Evolutionary conservation across 2,888 invertebrate species (phyloP), one percentile per base, ranked within the genome.

Genomic region (Drosophila diplacantha): DNA sequence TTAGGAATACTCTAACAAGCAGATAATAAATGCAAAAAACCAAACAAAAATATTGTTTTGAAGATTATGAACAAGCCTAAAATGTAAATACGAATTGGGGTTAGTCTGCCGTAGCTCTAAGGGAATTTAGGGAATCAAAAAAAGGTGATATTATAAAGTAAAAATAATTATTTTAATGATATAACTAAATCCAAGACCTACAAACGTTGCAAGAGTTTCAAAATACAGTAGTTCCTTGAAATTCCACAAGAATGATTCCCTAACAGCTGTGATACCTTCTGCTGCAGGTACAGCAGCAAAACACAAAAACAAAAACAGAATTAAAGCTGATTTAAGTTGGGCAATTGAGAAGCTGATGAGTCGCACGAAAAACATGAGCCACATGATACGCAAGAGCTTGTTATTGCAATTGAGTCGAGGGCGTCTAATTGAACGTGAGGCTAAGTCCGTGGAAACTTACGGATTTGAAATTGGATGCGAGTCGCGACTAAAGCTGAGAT

Each of bases 351-450:
- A 59, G 37, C 35, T 57, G 58, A 57, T 59, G 46, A 47, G 58
- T 24, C 24, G 31, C 56, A 56, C 34, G 18, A 34, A 31, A 58
- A 56, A 56, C 56, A 38, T 37, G 29, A 56, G 60, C 32, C 47
- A 47, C 59, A 58, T 58, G 60, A 60, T 60, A 39, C 26, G 29
- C 26, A 16, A 20, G 60, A 58, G 58, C 59, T 60, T 59, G 60
- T 60, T 60, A 58, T 59, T 60, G 62, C 61, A 61, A 61, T 61
- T 61, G 49, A 34, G 47, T 53, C 60, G 49, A 41, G 41, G 55
- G 51, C 46, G 58, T 38, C 73, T 78, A 73, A 75, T 70, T 75
- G 75, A 63, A 73, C 73, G 73, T 73, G 78, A 51, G 73, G 47
- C 41, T 34, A 43, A 37, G n/a, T 34, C 14, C 16, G n/a, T 32